Base-by-base conservation (phyloP, 1,140 invertebrate genomes). In the Heterodera schachtii region DNA sequence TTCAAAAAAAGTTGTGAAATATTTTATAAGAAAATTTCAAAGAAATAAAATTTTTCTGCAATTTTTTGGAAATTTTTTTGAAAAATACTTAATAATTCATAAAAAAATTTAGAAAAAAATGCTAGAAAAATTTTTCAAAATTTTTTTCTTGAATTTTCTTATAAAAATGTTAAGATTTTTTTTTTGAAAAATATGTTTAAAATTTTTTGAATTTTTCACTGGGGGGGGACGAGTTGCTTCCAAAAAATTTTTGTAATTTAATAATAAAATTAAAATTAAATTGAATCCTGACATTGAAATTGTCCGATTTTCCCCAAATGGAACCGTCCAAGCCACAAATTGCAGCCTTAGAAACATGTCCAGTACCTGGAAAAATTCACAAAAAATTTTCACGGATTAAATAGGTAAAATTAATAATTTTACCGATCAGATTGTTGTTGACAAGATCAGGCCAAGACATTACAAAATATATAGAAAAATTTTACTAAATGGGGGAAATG, bases 371-470 rank as follows among this genome's bases (percentile, higher is more conserved):
- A 47, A 31, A 41, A 60, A 69, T 41, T 13, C 41, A 46, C 8
- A 16, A n/a, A 78, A 6, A 43, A 3, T 78, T 78, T 44, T 44
- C 44, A 21, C 43, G 41, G 31, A 31, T 73, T 21, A 70, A 31
- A 6, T 70, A n/a, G n/a, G 3, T 7, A 67, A 76, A 43, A 76
- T 41, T 43, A 43, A n/a, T 16, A 44, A 52, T 13, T 77, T 70
- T 69, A 78, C 71, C 88, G 47, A 89, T 80, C 0, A 89, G 78
- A 82, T 89, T 90, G 76, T 90, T 87, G 78, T 90, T 86, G 44
- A 89, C 88, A n/a, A 89, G 75, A 83, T 88, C 88, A 46, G 81
- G 74, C 88, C 88, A 89, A n/a, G 88, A 90, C 84, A 82, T 90
- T 75, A 47, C n/a, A 6, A 77, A 64, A 64, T 71, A 16, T 16